Conservation (phyloP, 2,888 invertebrate genomes). For the Rambutsinella grinnellia region DNA sequence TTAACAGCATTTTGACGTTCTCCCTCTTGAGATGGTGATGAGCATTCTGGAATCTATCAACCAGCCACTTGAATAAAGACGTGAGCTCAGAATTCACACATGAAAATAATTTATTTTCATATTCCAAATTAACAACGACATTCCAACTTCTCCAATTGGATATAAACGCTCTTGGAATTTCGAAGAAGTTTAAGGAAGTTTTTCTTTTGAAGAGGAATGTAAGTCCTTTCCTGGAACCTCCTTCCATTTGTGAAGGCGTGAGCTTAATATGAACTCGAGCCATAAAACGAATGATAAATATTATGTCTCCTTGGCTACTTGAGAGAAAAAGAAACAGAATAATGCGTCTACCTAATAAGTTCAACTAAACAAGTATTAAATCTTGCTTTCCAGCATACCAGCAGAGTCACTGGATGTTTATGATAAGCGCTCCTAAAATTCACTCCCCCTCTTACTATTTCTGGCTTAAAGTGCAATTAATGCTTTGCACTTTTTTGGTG, state of each 20-base stretch:
- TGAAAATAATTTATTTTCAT: background rate
- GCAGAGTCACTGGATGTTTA: background rate
- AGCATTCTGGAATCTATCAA: conserved; percentile 23
- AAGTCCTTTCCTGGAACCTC: conserved; percentile 20
- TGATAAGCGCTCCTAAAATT: background rate
- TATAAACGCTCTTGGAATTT: background rate
- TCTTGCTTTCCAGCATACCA: background rate
- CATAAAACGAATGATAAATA: background rate
- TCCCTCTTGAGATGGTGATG: no score
- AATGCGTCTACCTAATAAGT: background rate
- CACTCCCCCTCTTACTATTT: background rate
- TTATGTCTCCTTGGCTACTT: background rate
- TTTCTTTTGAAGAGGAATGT: conserved; percentile 23
- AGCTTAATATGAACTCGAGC: background rate
- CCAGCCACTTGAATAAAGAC: background rate
- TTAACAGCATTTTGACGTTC: background rate
- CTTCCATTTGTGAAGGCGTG: background rate
- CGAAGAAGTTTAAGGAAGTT: conserved; percentile 6
- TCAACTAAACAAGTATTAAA: background rate
- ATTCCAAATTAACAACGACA: background rate
- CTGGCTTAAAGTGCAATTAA: background rate
- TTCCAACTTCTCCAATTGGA: background rate
- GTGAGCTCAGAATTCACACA: background rate
- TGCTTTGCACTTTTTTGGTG: no score
- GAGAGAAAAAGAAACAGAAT: no score